These are phyloP conservation scores for Ciconia nigra DNA, from an alignment of 2,797 vertebrate species.

Conservation along the genomic window DNA sequence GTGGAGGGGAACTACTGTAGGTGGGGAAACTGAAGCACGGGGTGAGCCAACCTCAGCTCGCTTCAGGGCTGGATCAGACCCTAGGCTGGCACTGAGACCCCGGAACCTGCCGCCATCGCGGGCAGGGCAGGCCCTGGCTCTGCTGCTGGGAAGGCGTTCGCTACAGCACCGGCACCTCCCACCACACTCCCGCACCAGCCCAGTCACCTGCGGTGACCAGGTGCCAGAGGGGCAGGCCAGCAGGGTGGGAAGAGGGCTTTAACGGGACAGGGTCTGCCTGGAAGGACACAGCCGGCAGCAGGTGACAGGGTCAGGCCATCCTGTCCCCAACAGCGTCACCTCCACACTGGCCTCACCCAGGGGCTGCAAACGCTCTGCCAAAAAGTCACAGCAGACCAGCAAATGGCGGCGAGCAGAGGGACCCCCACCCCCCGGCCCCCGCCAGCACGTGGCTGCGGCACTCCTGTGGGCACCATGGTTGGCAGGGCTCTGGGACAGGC, in stretches of 20 bases:
- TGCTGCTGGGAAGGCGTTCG: neutral
- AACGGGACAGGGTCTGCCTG: neutral
- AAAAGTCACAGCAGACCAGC: neutral
- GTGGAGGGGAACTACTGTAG: neutral
- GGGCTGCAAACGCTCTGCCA: neutral
- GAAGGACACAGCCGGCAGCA: neutral
- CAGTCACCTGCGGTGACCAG: no score
- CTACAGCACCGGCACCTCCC: neutral
- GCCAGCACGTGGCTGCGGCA: neutral
- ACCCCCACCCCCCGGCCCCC: neutral
- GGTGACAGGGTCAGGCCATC: neutral
- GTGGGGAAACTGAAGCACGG: neutral
- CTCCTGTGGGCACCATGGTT: neutral
- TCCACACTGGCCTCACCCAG: neutral
- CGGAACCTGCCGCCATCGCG: neutral
- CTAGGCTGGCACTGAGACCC: neutral
- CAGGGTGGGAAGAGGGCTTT: neutral
- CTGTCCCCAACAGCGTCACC: neutral
- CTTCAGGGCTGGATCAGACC: neutral
- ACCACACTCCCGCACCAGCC: rapidly evolving
- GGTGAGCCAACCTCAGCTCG: neutral
- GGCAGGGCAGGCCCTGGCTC: neutral
- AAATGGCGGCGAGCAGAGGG: neutral
- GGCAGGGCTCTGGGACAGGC: neutral
- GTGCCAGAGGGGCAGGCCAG: rapidly evolving